Evolutionary conservation across 2,797 vertebrate species (phyloP).

Genomic region (Psittacula derbiana): DNA sequence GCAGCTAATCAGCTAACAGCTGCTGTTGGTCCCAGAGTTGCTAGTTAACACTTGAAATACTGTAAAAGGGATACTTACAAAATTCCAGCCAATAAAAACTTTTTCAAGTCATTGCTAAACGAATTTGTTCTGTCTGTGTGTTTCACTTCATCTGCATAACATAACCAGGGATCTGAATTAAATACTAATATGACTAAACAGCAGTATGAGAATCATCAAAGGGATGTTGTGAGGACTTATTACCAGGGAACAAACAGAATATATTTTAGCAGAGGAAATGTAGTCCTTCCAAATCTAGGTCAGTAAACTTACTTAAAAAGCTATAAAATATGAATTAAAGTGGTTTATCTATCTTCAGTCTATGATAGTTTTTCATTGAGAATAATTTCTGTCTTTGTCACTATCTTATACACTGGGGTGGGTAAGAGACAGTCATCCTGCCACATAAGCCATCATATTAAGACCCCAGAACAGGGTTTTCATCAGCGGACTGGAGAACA

Average conservation of each 20-base stretch:
- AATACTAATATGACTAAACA: background rate
- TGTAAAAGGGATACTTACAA: background rate
- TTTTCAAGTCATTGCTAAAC: background rate
- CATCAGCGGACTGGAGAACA: background rate
- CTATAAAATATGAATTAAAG: background rate
- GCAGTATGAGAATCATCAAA: background rate
- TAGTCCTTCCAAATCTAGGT: background rate
- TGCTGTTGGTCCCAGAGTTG: slow-evolving; percentile 1
- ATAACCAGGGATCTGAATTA: background rate
- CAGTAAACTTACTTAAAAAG: background rate
- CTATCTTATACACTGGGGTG: background rate
- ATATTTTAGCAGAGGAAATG: background rate
- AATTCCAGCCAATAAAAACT: background rate
- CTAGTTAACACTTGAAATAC: slow-evolving; percentile 49
- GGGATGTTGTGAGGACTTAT: background rate
- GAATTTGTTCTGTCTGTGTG: background rate
- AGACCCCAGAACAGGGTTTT: background rate
- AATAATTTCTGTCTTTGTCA: background rate
- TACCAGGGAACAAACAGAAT: background rate
- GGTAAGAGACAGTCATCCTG: background rate
- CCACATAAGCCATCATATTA: background rate
- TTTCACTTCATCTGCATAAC: background rate
- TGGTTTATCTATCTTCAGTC: background rate
- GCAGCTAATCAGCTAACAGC: slow-evolving; percentile 59
- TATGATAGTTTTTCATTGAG: background rate